phyloP scores from a whole-genome alignment of 2,113 vertebrate genomes.

The Dunckerocampus dactyliophorus region DNA sequence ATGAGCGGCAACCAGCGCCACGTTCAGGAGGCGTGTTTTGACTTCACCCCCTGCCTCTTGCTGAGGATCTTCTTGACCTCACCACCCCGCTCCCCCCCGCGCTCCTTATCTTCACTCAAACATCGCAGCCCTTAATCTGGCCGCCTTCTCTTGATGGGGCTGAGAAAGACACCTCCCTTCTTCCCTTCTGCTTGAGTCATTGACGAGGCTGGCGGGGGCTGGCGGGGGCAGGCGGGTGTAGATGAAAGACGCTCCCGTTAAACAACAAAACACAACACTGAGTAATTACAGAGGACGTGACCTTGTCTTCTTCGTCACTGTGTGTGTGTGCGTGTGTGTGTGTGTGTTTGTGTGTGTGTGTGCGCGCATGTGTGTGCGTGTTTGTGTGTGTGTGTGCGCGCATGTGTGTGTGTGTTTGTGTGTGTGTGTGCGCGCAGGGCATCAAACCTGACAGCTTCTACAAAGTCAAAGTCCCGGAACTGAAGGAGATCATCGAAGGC shows the following conservation, averaged over 20 bases:
- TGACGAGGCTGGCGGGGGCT: neutral
- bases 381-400: too few species aligned
- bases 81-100: neutral
- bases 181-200: neutral
- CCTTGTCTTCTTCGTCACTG: too few species aligned
- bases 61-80: constrained; percentile 41
- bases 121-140: constrained; percentile 18
- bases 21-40: too few species aligned
- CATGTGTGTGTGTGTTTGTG: neutral
- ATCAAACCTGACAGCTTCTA: constrained; percentile 96
- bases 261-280: too few species aligned
- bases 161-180: neutral
- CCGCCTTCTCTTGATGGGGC: constrained; percentile 21
- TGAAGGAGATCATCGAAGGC: constrained; percentile 98
- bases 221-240: too few species aligned
- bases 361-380: too few species aligned
- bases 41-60: constrained; percentile 17
- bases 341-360: too few species aligned
- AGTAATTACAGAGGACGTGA: too few species aligned
- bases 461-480: constrained; percentile 94
- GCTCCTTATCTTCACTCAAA: constrained; percentile 38
- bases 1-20: constrained; percentile 10
- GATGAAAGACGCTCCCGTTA: too few species aligned
- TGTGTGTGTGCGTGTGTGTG: too few species aligned
- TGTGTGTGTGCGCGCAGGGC: constrained; percentile 72